Conservation (phyloP, 2,888 invertebrate genomes). For the Onthophagus sagittarius region DNA sequence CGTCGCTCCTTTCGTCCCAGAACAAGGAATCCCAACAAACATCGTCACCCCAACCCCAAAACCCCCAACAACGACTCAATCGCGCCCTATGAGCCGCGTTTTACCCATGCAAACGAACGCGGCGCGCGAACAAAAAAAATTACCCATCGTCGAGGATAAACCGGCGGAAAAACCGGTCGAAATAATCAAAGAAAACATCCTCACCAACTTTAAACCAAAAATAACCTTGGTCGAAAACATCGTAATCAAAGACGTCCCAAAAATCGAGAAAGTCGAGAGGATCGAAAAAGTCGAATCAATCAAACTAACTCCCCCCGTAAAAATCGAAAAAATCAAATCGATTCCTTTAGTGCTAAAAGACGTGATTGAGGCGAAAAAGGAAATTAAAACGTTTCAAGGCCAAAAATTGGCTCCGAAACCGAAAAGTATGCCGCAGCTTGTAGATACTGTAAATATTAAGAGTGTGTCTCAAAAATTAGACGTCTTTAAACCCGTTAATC, state of each 20-base stretch:
- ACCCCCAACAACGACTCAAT: constrained; percentile 41
- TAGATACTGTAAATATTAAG: neutral
- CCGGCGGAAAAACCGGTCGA: constrained; percentile 17
- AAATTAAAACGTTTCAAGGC: neutral
- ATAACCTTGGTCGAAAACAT: constrained; percentile 32
- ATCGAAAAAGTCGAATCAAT: neutral
- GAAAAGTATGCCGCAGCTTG: neutral
- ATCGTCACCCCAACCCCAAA: constrained; percentile 66
- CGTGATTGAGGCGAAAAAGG: neutral
- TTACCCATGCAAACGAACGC: constrained; percentile 71
- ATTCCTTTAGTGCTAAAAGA: neutral
- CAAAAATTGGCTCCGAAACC: neutral
- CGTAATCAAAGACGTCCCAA: constrained; percentile 15
- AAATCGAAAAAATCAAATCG: neutral
- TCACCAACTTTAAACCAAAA: constrained; percentile 12
- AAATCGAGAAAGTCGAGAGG: neutral
- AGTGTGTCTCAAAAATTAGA: neutral
- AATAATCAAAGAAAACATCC: constrained; percentile 13
- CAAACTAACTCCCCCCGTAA: neutral
- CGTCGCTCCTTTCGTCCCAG: constrained; percentile 53
- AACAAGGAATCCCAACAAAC: constrained; percentile 66
- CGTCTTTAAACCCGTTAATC: neutral
- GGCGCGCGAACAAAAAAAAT: constrained; percentile 49
- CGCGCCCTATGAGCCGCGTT: constrained; percentile 74
- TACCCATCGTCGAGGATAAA: constrained; percentile 38